A percentile compares a stretch with the other conserved stretches of the same genome.
Conservation (phyloP, 2,888 invertebrate genomes). For the Eupelmus urozonus region DNA sequence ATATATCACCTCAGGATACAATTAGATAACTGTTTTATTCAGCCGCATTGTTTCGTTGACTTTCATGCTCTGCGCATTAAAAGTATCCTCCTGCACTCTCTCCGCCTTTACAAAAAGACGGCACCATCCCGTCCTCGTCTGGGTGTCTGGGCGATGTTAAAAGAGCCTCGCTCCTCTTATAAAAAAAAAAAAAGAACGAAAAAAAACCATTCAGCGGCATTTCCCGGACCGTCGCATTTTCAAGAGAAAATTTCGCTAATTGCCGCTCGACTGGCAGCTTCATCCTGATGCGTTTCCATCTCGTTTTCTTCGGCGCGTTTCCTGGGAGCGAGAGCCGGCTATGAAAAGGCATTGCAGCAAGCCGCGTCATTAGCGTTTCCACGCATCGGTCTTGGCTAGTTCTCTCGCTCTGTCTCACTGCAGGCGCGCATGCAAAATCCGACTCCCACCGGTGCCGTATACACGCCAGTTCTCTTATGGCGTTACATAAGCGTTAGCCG, state of each 20-base stretch:
- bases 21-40: no score
- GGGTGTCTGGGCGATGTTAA: no score
- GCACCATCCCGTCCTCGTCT: no score
- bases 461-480: constrained; percentile 15
- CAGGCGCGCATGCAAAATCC: background rate
- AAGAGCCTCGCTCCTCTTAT: no score
- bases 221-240: background rate
- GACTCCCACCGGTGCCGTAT: constrained; percentile 2
- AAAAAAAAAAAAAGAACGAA: background rate
- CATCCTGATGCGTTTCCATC: background rate
- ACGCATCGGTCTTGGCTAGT: constrained; percentile 43
- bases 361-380: constrained; percentile 37
- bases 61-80: no score
- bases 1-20: no score
- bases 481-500: constrained; percentile 59
- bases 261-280: no score
- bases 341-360: background rate
- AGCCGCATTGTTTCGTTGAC: no score
- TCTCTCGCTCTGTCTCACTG: no score
- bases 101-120: no score
- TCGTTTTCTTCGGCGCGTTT: background rate
- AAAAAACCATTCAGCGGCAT: background rate
- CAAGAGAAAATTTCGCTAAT: background rate
- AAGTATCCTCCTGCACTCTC: no score
- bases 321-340: constrained; percentile 1